Percentiles rank a stretch among this genome's conserved stretches.
phyloP scores from a whole-genome alignment of 2,888 invertebrate genomes.

The Endotricha flammealis region DNA sequence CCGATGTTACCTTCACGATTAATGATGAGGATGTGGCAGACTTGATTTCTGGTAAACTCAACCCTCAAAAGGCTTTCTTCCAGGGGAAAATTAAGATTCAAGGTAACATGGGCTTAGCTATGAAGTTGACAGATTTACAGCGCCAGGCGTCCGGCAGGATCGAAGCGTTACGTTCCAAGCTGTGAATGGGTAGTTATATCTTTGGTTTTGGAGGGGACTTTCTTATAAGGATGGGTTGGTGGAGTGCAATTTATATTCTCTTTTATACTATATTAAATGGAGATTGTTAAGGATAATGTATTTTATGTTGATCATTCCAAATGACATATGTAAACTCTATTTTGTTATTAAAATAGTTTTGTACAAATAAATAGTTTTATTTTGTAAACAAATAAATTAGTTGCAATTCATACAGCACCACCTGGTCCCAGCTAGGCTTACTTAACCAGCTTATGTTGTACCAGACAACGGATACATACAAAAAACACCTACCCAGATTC shows the following conservation, averaged over 20 bases:
- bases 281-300: conserved; percentile 24
- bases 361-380: too few species aligned
- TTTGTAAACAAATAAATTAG: too few species aligned
- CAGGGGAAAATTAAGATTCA: conserved; percentile 97
- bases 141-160: conserved; percentile 85
- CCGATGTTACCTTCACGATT: conserved; percentile 93
- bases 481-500: too few species aligned
- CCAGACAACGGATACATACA: too few species aligned
- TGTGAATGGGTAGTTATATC: too few species aligned
- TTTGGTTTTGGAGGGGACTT: too few species aligned
- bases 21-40: conserved; percentile 93
- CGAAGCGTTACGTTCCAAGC: conserved; percentile 84
- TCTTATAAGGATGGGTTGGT: too few species aligned
- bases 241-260: too few species aligned
- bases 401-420: too few species aligned
- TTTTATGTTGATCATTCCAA: conserved; percentile 52
- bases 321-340: conserved; percentile 31
- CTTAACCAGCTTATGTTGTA: too few species aligned
- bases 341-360: conserved; percentile 40
- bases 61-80: conserved; percentile 97
- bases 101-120: conserved; percentile 97
- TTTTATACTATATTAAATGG: too few species aligned
- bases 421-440: too few species aligned
- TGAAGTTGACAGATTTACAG: conserved; percentile 93
- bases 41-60: conserved; percentile 92